Percentiles rank a stretch among this genome's conserved stretches.
phyloP scores from a whole-genome alignment of 2,113 vertebrate genomes.

The Trematocara unimaculatum region DNA sequence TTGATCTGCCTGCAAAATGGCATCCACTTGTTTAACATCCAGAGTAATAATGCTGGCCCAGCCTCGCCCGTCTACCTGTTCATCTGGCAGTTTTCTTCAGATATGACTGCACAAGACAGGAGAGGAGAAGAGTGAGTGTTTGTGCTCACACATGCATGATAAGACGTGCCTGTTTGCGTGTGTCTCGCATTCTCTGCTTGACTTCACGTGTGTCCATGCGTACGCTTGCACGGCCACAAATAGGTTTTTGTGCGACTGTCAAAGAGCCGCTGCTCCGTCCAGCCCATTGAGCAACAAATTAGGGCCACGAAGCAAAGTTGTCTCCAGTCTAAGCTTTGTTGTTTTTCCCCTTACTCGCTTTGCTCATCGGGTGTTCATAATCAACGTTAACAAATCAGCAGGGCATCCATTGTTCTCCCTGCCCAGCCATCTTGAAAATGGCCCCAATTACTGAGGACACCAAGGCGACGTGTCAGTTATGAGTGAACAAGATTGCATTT shows the following conservation, averaged over 20 bases:
- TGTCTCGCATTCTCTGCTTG: not conserved
- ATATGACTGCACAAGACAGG: not conserved
- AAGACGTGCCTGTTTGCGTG: not conserved
- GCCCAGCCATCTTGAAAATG: conserved; percentile 56
- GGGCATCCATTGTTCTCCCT: conserved; percentile 34
- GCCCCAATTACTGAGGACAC: conserved; percentile 4
- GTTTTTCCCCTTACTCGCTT: not conserved
- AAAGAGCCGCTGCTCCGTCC: not conserved
- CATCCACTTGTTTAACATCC: conserved; percentile 60
- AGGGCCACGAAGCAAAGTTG: not conserved
- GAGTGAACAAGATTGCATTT: not conserved
- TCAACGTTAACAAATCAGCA: conserved; percentile 45
- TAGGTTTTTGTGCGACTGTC: not conserved
- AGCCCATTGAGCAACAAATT: conserved; percentile 50
- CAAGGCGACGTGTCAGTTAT: not conserved
- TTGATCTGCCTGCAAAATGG: conserved; percentile 55
- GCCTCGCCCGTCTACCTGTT: not conserved
- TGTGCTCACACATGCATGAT: not conserved
- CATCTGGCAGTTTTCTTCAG: not conserved
- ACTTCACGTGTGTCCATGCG: not conserved
- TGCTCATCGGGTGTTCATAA: conserved; percentile 44
- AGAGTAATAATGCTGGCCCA: conserved; percentile 28
- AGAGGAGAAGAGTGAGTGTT: not conserved
- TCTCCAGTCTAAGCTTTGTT: not conserved
- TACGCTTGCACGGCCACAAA: not conserved